Evolutionary conservation across 2,888 invertebrate species (phyloP).

Genomic region (Drosophila diplacantha): DNA sequence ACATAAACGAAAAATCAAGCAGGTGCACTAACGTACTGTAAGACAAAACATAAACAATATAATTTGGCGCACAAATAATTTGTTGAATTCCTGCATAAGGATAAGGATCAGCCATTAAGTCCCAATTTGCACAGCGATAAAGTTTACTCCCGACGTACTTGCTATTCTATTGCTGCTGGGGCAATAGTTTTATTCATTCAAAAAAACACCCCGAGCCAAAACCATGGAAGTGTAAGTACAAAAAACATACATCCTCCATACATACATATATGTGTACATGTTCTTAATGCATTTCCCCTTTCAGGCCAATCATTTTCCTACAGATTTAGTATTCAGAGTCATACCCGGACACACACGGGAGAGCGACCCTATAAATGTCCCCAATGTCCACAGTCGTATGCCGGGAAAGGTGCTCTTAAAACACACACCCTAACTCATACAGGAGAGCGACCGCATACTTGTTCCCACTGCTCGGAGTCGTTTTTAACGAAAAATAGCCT

Average conservation of each 20-base stretch:
- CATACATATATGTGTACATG: background rate
- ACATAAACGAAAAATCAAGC: too few species aligned
- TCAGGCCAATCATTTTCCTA: too few species aligned
- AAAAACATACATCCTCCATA: background rate
- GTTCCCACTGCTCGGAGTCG: background rate
- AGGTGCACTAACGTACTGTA: too few species aligned
- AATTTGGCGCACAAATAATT: background rate
- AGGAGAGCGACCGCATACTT: background rate
- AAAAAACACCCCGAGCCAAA: too few species aligned
- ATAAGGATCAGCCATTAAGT: too few species aligned
- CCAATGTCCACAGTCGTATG: background rate
- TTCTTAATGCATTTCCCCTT: background rate
- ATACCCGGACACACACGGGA: too few species aligned
- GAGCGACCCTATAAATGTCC: background rate
- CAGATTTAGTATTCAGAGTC: too few species aligned
- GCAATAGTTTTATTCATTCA: background rate
- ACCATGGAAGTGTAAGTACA: conserved; percentile 1
- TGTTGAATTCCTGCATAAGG: background rate
- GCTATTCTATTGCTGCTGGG: background rate
- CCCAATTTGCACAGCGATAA: background rate
- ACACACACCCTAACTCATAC: background rate
- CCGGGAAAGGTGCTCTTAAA: background rate
- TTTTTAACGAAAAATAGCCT: background rate
- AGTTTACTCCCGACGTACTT: background rate
- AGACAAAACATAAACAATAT: background rate